Percentiles rank a stretch among this genome's conserved stretches.
These are phyloP conservation scores for Semnornis frantzii DNA, from an alignment of 2,113 vertebrate genomes.

Conservation along the genomic window DNA sequence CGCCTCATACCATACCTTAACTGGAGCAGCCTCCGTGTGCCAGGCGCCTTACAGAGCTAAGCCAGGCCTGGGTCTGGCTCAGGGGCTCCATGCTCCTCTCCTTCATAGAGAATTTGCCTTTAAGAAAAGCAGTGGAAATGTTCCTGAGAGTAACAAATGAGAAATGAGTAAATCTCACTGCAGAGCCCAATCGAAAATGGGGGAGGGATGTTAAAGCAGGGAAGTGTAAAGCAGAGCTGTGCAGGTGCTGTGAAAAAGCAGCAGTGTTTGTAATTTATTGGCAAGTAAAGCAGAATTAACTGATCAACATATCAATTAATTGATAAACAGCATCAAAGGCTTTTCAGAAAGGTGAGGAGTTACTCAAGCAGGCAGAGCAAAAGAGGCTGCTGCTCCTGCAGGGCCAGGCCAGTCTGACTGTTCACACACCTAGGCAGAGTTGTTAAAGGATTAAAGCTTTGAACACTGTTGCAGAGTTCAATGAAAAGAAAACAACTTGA, in stretches of 20 bases:
- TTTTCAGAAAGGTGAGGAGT: background rate
- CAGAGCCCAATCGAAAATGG: background rate
- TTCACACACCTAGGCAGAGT: background rate
- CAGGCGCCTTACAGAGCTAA: background rate
- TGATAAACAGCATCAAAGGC: background rate
- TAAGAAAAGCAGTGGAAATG: conserved; percentile 46
- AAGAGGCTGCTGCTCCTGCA: background rate
- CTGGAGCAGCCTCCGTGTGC: background rate
- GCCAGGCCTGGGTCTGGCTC: background rate
- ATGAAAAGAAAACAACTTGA: conserved; percentile 7
- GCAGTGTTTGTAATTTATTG: background rate
- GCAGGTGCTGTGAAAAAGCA: background rate
- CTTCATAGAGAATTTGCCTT: conserved; percentile 12
- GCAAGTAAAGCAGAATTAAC: background rate
- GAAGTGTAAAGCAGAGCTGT: background rate
- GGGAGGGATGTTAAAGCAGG: background rate
- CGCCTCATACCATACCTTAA: conserved; percentile 56
- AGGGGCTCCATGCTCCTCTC: background rate
- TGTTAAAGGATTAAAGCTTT: conserved; percentile 1
- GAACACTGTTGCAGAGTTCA: background rate
- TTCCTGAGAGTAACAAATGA: conserved; percentile 61
- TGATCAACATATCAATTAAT: conserved; percentile 11
- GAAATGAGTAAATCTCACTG: conserved; percentile 19
- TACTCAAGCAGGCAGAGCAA: background rate
- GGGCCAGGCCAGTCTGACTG: background rate